These are phyloP conservation scores for Drosophila tropicalis DNA, from an alignment of 1,140 invertebrate genomes.

Conservation along the genomic window DNA sequence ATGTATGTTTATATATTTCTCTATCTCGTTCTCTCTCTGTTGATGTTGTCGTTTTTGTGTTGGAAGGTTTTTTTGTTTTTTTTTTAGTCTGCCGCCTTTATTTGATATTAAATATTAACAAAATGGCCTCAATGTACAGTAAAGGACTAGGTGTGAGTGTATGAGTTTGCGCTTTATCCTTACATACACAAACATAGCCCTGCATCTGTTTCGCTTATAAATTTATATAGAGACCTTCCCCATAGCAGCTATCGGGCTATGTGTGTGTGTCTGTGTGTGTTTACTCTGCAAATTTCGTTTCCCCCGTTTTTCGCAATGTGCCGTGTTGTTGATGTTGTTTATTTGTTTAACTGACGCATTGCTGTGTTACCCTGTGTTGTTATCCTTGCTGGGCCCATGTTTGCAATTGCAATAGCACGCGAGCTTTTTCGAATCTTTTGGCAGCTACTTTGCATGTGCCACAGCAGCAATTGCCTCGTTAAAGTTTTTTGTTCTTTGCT, in stretches of 20 bases:
- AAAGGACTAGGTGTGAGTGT: slow-evolving; percentile 39
- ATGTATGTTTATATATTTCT: neutral
- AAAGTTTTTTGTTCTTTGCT: slow-evolving; percentile 8
- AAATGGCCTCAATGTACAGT: slow-evolving; percentile 79
- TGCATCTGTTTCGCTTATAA: slow-evolving; percentile 75
- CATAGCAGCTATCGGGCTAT: neutral
- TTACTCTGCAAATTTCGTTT: slow-evolving; percentile 71
- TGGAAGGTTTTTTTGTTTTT: slow-evolving; percentile 24
- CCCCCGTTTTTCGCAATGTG: slow-evolving; percentile 47
- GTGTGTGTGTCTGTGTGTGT: slow-evolving; percentile 30
- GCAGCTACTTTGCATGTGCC: slow-evolving; percentile 50
- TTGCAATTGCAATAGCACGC: slow-evolving; percentile 46
- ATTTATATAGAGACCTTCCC: slow-evolving; percentile 72
- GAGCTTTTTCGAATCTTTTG: slow-evolving; percentile 44
- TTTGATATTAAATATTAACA: slow-evolving; percentile 82
- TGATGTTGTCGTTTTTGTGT: slow-evolving; percentile 2
- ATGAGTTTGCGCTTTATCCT: slow-evolving; percentile 66
- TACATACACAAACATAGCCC: slow-evolving; percentile 54
- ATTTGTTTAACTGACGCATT: slow-evolving; percentile 72
- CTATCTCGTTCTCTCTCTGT: no score
- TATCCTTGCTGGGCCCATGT: slow-evolving; percentile 22
- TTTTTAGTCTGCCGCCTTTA: slow-evolving; percentile 57
- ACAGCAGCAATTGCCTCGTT: slow-evolving; percentile 23
- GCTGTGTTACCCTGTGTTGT: slow-evolving; percentile 33
- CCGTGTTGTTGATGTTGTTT: slow-evolving; percentile 59